These are phyloP conservation scores for Camponotus floridanus DNA, from an alignment of 1,140 invertebrate species.

Conservation along the genomic window DNA sequence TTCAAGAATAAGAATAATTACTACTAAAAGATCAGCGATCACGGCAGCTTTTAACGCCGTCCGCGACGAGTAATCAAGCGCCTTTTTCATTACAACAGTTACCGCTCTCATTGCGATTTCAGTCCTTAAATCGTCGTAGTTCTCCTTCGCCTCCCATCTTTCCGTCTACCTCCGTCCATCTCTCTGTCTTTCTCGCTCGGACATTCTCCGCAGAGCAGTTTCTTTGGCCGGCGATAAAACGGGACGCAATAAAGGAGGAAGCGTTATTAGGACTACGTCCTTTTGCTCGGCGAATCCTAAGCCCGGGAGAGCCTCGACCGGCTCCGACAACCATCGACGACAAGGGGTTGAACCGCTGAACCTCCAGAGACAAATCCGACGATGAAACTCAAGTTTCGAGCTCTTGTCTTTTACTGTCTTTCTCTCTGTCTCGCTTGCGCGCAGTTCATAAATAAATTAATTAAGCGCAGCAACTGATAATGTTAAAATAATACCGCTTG, in stretches of 20 bases:
- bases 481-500: slow-evolving; percentile 83
- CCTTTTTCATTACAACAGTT: slow-evolving; percentile 63
- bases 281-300: slow-evolving; percentile 75
- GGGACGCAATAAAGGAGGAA: slow-evolving; percentile 80
- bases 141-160: slow-evolving; percentile 11
- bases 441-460: slow-evolving; percentile 84
- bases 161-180: neutral
- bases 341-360: slow-evolving; percentile 78
- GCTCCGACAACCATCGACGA: slow-evolving; percentile 63
- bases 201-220: slow-evolving; percentile 58
- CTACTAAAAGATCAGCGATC: slow-evolving; percentile 49
- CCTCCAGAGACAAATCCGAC: slow-evolving; percentile 74
- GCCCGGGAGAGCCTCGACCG: slow-evolving; percentile 52
- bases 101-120: slow-evolving; percentile 61
- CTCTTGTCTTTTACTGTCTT: neutral
- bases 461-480: slow-evolving; percentile 83
- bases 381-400: slow-evolving; percentile 61
- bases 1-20: slow-evolving; percentile 41
- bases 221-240: slow-evolving; percentile 73
- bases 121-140: slow-evolving; percentile 61
- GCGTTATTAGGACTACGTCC: slow-evolving; percentile 78
- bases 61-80: slow-evolving; percentile 58
- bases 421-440: slow-evolving; percentile 9
- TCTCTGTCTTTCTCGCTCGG: neutral
- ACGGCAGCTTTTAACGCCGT: slow-evolving; percentile 53